These are phyloP conservation scores for Saxidomus purpurata DNA, from an alignment of 1,140 invertebrate genomes.

Conservation along the genomic window DNA sequence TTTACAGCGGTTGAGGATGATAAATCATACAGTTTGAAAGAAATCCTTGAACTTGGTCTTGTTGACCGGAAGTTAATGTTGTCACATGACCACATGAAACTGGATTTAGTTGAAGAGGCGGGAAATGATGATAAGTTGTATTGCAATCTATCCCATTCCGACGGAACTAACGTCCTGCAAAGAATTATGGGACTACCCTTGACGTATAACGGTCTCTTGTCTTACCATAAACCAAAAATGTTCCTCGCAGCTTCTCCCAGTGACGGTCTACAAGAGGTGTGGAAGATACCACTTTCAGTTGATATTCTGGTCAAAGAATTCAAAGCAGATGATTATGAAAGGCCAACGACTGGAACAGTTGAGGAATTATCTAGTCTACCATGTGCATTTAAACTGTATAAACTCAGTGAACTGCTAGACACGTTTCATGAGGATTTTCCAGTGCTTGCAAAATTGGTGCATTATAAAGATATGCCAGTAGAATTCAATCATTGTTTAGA, in stretches of 20 bases:
- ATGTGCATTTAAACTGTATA: constrained; percentile 39
- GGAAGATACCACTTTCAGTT: constrained; percentile 50
- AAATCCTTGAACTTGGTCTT: constrained; percentile 53
- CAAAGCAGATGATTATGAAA: constrained; percentile 45
- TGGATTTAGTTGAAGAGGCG: constrained; percentile 30
- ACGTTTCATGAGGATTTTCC: constrained; percentile 62
- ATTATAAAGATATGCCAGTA: constrained; percentile 64
- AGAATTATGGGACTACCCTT: constrained; percentile 64
- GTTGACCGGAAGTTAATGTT: constrained; percentile 56
- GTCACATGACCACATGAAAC: constrained; percentile 46
- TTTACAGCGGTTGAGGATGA: constrained; percentile 61
- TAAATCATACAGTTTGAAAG: constrained; percentile 50
- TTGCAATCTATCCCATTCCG: constrained; percentile 23
- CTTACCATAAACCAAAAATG: constrained; percentile 56
- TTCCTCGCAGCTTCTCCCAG: constrained; percentile 62
- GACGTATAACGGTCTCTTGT: constrained; percentile 50
- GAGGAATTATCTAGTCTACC: background rate
- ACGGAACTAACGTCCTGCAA: constrained; percentile 34
- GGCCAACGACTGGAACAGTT: background rate
- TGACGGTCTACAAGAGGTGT: constrained; percentile 41
- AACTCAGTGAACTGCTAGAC: constrained; percentile 58
- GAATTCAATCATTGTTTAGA: constrained; percentile 54
- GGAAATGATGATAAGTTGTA: constrained; percentile 26
- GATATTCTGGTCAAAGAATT: constrained; percentile 59
- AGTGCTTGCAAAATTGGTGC: constrained; percentile 55